Conservation (phyloP, 2,888 invertebrate genomes). For the Andricus curvator region DNA sequence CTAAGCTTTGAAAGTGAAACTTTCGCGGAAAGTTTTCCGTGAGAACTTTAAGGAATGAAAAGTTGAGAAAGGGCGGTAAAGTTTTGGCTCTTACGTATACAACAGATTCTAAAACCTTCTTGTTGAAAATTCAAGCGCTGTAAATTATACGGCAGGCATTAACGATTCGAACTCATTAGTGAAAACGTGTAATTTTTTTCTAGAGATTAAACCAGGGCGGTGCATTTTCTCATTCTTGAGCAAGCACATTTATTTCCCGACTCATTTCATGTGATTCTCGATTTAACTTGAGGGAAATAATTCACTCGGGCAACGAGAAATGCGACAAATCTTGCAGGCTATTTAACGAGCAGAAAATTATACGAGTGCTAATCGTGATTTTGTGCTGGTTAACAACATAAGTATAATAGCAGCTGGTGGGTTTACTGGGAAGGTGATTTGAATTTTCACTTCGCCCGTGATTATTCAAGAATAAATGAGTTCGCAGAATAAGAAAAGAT, state of each 20-base stretch:
- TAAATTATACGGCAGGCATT: slow-evolving; percentile 13
- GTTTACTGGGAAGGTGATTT: not conserved
- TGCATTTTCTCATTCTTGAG: not conserved
- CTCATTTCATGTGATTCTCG: not conserved
- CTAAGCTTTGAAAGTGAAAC: slow-evolving; percentile 22
- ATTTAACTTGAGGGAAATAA: slow-evolving; percentile 5
- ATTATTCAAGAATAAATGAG: not conserved
- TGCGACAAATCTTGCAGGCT: slow-evolving; percentile 20
- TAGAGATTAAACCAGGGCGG: not conserved
- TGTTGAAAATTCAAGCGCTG: slow-evolving; percentile 3
- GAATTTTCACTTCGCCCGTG: not conserved
- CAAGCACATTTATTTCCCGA: not conserved
- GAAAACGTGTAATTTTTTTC: slow-evolving; percentile 15
- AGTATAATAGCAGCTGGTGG: not conserved
- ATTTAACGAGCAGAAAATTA: slow-evolving; percentile 32
- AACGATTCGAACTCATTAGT: slow-evolving; percentile 19
- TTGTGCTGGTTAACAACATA: not conserved
- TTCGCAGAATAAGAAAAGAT: not conserved
- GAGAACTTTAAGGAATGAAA: slow-evolving; percentile 13
- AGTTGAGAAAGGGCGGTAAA: not conserved
- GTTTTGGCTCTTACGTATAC: not conserved
- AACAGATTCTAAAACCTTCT: slow-evolving; percentile 7
- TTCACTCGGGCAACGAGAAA: slow-evolving; percentile 4
- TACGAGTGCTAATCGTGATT: not conserved
- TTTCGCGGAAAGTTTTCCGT: not conserved